Evolutionary conservation across 2,797 vertebrate species (phyloP).

Genomic region (Aeoliscus strigatus): DNA sequence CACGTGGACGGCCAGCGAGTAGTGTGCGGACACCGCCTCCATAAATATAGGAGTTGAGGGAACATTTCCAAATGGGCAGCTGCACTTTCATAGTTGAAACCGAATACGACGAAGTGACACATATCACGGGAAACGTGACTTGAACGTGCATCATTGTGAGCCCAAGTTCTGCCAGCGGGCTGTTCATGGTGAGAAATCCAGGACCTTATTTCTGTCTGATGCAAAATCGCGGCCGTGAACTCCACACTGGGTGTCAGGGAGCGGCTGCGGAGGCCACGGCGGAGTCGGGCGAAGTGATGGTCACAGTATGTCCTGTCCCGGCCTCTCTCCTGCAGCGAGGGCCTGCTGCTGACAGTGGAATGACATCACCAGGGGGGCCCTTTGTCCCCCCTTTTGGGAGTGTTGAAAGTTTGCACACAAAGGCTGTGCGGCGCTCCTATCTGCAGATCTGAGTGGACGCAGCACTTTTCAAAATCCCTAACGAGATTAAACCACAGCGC

Average conservation of each 20-base stretch:
- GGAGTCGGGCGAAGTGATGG: slow-evolving; percentile 17
- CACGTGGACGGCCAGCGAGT: slow-evolving; percentile 35
- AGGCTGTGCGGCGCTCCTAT: slow-evolving; percentile 67
- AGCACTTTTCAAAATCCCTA: slow-evolving; percentile 82
- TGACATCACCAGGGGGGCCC: slow-evolving; percentile 72
- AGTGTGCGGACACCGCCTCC: slow-evolving; percentile 34
- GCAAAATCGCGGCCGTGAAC: slow-evolving; percentile 36
- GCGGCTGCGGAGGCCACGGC: slow-evolving; percentile 16
- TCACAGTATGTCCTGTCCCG: slow-evolving; percentile 52
- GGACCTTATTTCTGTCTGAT: too few species aligned
- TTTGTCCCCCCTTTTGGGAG: slow-evolving; percentile 62
- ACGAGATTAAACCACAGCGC: slow-evolving; percentile 77
- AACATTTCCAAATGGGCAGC: slow-evolving; percentile 51
- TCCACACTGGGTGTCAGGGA: slow-evolving; percentile 19
- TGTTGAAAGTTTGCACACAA: slow-evolving; percentile 76
- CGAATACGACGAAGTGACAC: slow-evolving; percentile 36
- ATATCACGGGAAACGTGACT: slow-evolving; percentile 37
- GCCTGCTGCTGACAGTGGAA: slow-evolving; percentile 66
- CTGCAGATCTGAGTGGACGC: slow-evolving; percentile 77
- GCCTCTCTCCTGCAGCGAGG: slow-evolving; percentile 36
- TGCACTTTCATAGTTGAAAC: slow-evolving; percentile 54
- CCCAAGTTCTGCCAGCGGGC: too few species aligned
- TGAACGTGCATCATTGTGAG: too few species aligned
- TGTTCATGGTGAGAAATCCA: slow-evolving; percentile 27
- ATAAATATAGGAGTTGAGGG: slow-evolving; percentile 52